Evolutionary conservation across 2,113 vertebrate genomes (phyloP), one percentile per base, ranked within the genome.

Genomic region (Oreamnos americanus): DNA sequence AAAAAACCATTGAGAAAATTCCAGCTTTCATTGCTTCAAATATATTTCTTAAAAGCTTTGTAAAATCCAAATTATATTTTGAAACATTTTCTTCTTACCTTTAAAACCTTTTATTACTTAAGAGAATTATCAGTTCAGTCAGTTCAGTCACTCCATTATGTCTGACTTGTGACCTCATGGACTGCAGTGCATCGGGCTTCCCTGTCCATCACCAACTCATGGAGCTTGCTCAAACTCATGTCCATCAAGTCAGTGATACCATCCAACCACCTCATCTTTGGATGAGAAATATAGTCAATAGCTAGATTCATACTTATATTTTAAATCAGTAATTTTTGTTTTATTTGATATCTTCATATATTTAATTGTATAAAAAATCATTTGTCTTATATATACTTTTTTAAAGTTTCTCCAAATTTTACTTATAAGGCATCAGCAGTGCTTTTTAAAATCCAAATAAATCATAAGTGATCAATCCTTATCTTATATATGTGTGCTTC

Each of bases 11-110:
- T 16, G 23, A 95, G 64, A 91, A 90, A 84, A 39, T 87, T 39
- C 36, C 33, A 96, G 87, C 6, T 90, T 92, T 91, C 23, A 83
- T 94, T 76, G 47, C 30, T 95, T 87, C 90, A 94, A 60, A 58
- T 3, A 39, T 28, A n/a, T 81, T 96, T 93, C 8, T 60, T 91
- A 84, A 96, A 97, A 92, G 4, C 14, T 86, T 93, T 91, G 21
- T 93, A 87, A 94, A 94, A 92, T 91, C 74, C 23, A 93, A 62
- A 74, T 76, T 78, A 82, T 85, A 79, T 64, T 95, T 93, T 94
- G 49, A 97, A 79, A 14, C 6, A 58, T 78, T 96, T 96, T 82
- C 7, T 88, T 81, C 5, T 94, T 87, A 76, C 3, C 23, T 90
- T 95, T 51, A 85, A 94, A 95, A 95, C 1, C 1, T 57, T 89